These are phyloP conservation scores for Cochlearius cochlearius DNA, from an alignment of 2,113 vertebrate species.

Conservation along the genomic window DNA sequence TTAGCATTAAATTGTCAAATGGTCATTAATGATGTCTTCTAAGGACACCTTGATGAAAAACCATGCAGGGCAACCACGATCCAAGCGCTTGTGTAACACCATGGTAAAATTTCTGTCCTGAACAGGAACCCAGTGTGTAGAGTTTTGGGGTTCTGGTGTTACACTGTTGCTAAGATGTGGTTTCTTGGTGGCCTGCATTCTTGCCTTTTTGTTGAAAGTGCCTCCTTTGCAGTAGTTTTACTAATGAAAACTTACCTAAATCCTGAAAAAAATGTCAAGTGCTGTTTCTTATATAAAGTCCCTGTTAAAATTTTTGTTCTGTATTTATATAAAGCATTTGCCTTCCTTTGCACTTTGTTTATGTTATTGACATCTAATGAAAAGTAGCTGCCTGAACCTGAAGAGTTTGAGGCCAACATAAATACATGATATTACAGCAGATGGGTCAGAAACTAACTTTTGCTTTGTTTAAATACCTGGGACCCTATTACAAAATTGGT, in stretches of 20 bases:
- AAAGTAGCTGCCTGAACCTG: background rate
- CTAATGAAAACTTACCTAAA: background rate
- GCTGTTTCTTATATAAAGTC: background rate
- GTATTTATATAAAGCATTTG: background rate
- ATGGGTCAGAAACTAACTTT: background rate
- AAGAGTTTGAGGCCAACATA: background rate
- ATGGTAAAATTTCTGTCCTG: background rate
- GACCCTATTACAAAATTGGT: background rate
- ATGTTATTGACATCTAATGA: background rate
- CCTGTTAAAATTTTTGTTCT: background rate
- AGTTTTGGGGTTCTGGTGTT: background rate
- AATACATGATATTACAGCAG: background rate
- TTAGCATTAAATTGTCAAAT: background rate
- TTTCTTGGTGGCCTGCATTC: background rate
- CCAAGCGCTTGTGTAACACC: background rate
- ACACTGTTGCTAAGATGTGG: accelerated
- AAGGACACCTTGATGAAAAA: background rate
- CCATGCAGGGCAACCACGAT: background rate
- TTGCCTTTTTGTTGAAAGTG: background rate
- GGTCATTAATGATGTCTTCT: background rate
- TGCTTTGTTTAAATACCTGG: background rate
- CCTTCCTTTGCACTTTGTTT: background rate
- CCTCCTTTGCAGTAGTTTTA: background rate
- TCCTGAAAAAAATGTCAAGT: background rate
- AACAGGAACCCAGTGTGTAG: background rate